Base-by-base conservation (phyloP, 92 coral and sea anemone genomes). In the Parazoanthus atlanticus region DNA sequence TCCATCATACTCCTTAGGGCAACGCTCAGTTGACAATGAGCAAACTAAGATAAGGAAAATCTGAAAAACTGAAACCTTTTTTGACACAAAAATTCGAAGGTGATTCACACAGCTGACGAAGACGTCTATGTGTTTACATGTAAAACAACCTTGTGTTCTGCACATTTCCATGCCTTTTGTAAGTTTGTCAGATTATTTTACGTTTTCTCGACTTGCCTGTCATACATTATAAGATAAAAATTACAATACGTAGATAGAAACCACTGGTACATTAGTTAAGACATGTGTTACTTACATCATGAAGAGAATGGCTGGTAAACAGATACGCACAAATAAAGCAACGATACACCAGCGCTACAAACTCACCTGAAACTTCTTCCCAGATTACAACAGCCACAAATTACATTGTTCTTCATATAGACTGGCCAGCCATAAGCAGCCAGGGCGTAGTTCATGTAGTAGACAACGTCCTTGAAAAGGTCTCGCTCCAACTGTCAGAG, bases 381-480 rank as follows among this genome's bases (percentile, higher is more conserved):
- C 75, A 97, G 89, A 32, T 80, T 88, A 61, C 99, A 97, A 85
- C 97, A 97, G 36, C 97, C 99, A 94, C 96, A 93, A 31, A 81
- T 65, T 19, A 93, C 81, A 81, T 97, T 93, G 84, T 83, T 95
- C 91, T 95, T 94, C 94, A 97, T 93, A 82, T 97, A 97, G 71
- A 97, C 92, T 29, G 98, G 99, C 99, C 99, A 97, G 29, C 99
- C 99, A 84, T 97, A 97, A 7, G 99, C 97, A 11, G 98, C 98
- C 46, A 95, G 79, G 76, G 99, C 99, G 82, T 97, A 95, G 89
- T 97, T 96, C 96, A 96, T 94, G 89, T 95, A 97, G 86, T 97
- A 93, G 31, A 94, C 98, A 7, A 97, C 95, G 1, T 97, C 97
- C 80, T 97, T 93, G 91, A 94, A 97, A 33, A 91, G 88, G 30